Conservation (phyloP, 2,797 vertebrate genomes). For the Meda fulgida region DNA sequence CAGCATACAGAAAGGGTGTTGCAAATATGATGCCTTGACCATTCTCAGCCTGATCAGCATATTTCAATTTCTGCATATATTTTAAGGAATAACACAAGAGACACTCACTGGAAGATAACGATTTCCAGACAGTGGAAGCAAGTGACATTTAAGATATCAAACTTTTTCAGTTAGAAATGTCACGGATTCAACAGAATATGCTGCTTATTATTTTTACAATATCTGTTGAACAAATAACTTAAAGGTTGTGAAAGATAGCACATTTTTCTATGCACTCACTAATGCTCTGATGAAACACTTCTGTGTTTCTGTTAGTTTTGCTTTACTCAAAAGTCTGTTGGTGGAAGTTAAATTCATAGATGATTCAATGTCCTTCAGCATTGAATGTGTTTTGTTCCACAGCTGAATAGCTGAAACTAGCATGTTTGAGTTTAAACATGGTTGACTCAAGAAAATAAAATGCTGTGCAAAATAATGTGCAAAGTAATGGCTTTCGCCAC, state of each 20-base stretch:
- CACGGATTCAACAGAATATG: not conserved
- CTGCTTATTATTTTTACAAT: not conserved
- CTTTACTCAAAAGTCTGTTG: not conserved
- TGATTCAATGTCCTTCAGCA: not conserved
- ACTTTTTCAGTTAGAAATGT: conserved; percentile 2
- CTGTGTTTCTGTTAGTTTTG: not conserved
- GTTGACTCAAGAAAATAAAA: not conserved
- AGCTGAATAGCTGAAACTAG: not conserved
- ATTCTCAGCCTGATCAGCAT: conserved; percentile 41
- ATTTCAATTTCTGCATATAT: conserved; percentile 43
- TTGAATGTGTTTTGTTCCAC: not conserved
- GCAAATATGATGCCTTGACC: not conserved
- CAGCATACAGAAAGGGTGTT: not conserved
- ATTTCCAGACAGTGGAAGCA: conserved; percentile 13
- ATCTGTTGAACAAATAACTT: not conserved
- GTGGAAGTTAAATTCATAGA: not conserved
- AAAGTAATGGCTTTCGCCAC: not conserved
- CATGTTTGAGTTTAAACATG: not conserved
- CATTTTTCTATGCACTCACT: not conserved
- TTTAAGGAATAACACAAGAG: conserved; percentile 25
- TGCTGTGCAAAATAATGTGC: not conserved
- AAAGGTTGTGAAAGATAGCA: not conserved
- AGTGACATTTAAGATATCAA: conserved; percentile 42
- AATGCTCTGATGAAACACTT: not conserved
- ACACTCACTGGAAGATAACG: not conserved